Base-by-base conservation (phyloP, 2,797 vertebrate species). In the Acanthurus tractus region DNA sequence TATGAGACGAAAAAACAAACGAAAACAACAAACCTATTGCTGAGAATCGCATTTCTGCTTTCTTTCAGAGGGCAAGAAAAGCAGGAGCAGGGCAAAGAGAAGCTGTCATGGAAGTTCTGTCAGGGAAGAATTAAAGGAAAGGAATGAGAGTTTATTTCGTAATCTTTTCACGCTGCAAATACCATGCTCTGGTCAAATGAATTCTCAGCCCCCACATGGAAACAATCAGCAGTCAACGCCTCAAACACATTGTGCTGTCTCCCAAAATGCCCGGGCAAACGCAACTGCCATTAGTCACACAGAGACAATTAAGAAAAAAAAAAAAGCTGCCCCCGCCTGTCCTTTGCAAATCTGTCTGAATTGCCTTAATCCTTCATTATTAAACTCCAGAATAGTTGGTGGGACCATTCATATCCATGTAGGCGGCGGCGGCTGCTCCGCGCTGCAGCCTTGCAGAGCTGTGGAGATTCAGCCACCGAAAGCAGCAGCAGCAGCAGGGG, bases 281-380 rank as follows among this genome's bases (percentile, higher is more conserved):
- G 59, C 76, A 87, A 89, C 79, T 70, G 82, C 86, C 87, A 91
- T 94, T 92, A 91, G 92, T 92, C 92, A 93, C 92, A 91, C 81
- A 22, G 81, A 62, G 83, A 90, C 86, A 89, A 93, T 92, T 89
- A 85, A 78, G n/a, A 85, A 52, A 40, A 40, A 40, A 40, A 40
- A 40, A 40, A 74, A 77, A 58, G 61, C 63, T 44, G 57, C 67
- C 77, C 78, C 63, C 48, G 87, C 70, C 84, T 61, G 61, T 82
- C 83, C 88, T 90, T 93, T 94, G 93, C 93, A 76, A 89, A 87
- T 86, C 82, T 64, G 85, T 53, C 82, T 92, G 87, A 93, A 93
- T 83, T 82, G 89, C 87, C 83, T 80, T 92, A 93, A 94, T 92
- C 91, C 93, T 66, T 84, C 76, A 72, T 89, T 86, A 88, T 91